phyloP scores from a whole-genome alignment of 2,113 vertebrate species.

The Sminthopsis crassicaudata region DNA sequence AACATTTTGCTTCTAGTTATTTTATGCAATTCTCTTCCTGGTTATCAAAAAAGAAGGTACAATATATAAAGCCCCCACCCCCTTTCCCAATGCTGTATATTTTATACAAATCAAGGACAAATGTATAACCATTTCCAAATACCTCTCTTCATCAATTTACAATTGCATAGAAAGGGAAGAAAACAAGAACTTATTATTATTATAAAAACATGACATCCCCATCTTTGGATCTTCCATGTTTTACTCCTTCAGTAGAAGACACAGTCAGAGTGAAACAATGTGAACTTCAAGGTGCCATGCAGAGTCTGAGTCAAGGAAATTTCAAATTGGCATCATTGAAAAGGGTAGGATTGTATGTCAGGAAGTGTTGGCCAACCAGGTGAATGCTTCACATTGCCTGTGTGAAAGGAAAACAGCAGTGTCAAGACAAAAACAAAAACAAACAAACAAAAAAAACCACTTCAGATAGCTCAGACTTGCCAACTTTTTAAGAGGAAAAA shows the following conservation, averaged over 20 bases:
- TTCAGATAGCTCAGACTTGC: not conserved
- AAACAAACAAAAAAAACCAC: not conserved
- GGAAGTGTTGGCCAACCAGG: slow-evolving; percentile 64
- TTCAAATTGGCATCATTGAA: slow-evolving; percentile 64
- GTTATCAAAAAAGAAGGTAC: slow-evolving; percentile 84
- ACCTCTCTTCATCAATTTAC: slow-evolving; percentile 94
- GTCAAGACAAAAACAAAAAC: slow-evolving; percentile 20
- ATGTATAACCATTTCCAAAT: slow-evolving; percentile 85
- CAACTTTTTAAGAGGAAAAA: slow-evolving; percentile 12
- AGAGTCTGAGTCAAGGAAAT: slow-evolving; percentile 74
- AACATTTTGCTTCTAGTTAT: slow-evolving; percentile 85
- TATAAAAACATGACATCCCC: slow-evolving; percentile 88
- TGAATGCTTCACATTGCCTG: slow-evolving; percentile 85
- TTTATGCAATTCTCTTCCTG: slow-evolving; percentile 76
- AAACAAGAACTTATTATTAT: slow-evolving; percentile 83
- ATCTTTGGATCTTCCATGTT: slow-evolving; percentile 93
- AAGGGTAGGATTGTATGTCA: slow-evolving; percentile 74
- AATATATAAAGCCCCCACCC: slow-evolving; percentile 87
- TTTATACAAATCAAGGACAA: slow-evolving; percentile 92
- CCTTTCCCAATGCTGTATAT: slow-evolving; percentile 85
- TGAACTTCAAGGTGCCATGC: slow-evolving; percentile 73
- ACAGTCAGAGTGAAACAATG: slow-evolving; percentile 59
- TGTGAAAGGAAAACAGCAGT: not conserved
- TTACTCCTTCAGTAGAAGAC: slow-evolving; percentile 81
- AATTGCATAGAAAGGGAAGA: slow-evolving; percentile 98